Evolutionary conservation across 2,797 vertebrate genomes (phyloP), one percentile per base, ranked within the genome.

Genomic region (Enteromius fasciolatus): DNA sequence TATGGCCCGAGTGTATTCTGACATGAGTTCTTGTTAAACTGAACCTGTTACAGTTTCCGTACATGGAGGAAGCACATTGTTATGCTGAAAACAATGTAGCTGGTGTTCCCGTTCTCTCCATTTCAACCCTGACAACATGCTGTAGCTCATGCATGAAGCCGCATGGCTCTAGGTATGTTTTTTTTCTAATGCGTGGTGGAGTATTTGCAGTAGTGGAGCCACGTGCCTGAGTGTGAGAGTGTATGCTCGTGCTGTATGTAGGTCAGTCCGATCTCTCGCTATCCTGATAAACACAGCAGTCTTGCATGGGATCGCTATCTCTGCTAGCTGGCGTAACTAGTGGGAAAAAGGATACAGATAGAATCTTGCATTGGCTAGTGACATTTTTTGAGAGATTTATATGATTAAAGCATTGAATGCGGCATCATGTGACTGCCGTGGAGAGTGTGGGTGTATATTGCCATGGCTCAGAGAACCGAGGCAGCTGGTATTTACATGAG

Each of bases 201-300:
- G 74, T 64, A 59, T 67, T 46, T 83, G 61, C 68, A 31, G 78
- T 52, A 59, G 72, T 54, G 63, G 23, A 73, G 41, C 61, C 80
- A 59, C 83, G 78, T 81, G 80, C 64, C 61, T 48, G 78, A 85
- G 52, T 83, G 70, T 89, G 72, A 48, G 84, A 3, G 68, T 61
- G 77, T 75, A 39, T 80, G 67, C 68, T 44, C 57, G 69, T 70
- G 52, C 31, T 68, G 79, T 92, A 94, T 93, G 89, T 94, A 94
- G 94, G 94, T 94, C 94, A 94, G 89, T 86, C 48, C 59, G 25
- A 69, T 87, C 86, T 90, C 90, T 87, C 83, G 25, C 84, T 89
- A 86, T 75, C 90, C 90, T 46, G 88, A 79, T 92, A 91, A 92
- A 92, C 90, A 91, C 88, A 86, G 80, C 74, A 90, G 88, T 91